Percentiles rank a stretch among this genome's conserved stretches.
Conservation (phyloP, 2,797 vertebrate species). For the Podargus strigoides region DNA sequence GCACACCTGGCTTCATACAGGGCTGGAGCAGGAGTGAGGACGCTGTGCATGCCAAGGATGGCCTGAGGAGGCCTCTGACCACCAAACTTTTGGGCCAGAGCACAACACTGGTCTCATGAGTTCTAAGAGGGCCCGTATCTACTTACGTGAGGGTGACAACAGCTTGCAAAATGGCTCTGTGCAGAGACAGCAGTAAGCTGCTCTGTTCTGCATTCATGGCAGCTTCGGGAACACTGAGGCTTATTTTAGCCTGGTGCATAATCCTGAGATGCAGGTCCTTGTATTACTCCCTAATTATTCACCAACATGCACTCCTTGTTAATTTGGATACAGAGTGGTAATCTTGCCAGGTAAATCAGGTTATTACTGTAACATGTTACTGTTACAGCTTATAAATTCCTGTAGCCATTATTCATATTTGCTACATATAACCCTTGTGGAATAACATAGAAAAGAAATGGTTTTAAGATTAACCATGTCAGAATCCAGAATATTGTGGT, state of each 20-base stretch:
- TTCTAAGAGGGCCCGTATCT: not conserved
- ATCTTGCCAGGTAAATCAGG: not conserved
- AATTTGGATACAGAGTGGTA: not conserved
- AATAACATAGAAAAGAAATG: not conserved
- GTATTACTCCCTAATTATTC: not conserved
- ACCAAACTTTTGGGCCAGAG: not conserved
- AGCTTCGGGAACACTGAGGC: not conserved
- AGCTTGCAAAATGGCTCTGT: not conserved
- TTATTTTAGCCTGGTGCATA: not conserved
- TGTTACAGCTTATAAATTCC: not conserved
- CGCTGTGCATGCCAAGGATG: accelerated
- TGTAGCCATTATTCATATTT: not conserved
- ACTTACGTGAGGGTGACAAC: not conserved
- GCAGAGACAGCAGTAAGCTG: not conserved
- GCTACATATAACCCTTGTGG: not conserved
- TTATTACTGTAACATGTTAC: not conserved
- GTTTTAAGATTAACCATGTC: not conserved
- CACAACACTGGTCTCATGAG: not conserved
- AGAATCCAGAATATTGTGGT: not conserved
- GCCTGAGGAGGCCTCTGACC: not conserved
- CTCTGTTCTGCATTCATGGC: not conserved
- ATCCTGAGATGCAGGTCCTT: not conserved
- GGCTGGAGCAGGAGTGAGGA: not conserved
- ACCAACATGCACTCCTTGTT: not conserved
- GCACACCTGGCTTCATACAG: not conserved